Evolutionary conservation across 2,797 vertebrate genomes (phyloP).

Genomic region (Glyptemys insculpta): DNA sequence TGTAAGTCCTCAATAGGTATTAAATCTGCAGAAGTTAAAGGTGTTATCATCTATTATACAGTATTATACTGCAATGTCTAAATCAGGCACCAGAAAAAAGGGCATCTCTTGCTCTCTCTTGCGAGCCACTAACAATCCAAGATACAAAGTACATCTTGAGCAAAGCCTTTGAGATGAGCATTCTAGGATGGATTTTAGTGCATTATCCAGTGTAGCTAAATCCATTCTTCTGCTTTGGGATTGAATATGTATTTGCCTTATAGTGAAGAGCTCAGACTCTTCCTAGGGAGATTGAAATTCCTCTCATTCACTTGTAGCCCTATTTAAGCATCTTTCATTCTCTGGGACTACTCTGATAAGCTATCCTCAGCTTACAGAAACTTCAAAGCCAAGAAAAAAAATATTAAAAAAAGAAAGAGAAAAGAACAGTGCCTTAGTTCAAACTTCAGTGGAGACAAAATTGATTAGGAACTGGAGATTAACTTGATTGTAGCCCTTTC

Average conservation of each 20-base stretch:
- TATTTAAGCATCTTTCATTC: slow-evolving; percentile 63
- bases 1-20: neutral
- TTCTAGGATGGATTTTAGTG: slow-evolving; percentile 63
- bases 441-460: slow-evolving; percentile 66
- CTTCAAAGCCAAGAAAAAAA: slow-evolving; percentile 69
- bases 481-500: slow-evolving; percentile 25
- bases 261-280: slow-evolving; percentile 51
- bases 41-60: slow-evolving; percentile 35
- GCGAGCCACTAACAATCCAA: slow-evolving; percentile 43
- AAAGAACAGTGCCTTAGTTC: slow-evolving; percentile 60
- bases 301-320: slow-evolving; percentile 44
- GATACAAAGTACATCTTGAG: slow-evolving; percentile 36
- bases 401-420: slow-evolving; percentile 50
- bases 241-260: slow-evolving; percentile 66
- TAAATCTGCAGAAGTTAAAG: slow-evolving; percentile 29
- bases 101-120: neutral
- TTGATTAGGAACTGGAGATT: slow-evolving; percentile 49
- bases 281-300: slow-evolving; percentile 64
- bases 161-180: slow-evolving; percentile 53
- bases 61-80: neutral
- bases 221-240: slow-evolving; percentile 56
- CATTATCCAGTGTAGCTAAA: slow-evolving; percentile 63
- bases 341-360: slow-evolving; percentile 70
- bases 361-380: slow-evolving; percentile 63
- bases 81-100: slow-evolving; percentile 23